Conservation (phyloP, 2,113 vertebrate species). For the Calidris pugnax region DNA sequence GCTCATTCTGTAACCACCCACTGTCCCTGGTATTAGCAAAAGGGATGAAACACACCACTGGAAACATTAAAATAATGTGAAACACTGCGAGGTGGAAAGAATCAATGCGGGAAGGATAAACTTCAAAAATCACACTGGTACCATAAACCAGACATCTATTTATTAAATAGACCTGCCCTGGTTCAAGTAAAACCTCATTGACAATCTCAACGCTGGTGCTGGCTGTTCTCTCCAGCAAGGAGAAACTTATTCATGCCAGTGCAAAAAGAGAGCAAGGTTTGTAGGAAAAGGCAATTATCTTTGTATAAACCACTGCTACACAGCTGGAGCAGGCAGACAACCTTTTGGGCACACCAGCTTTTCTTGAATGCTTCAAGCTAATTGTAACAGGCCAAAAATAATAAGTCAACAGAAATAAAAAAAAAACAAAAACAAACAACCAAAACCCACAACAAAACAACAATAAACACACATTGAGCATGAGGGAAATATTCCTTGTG, state of each 20-base stretch:
- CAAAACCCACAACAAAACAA: not conserved
- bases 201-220: not conserved
- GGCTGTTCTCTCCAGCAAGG: not conserved
- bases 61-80: not conserved
- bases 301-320: not conserved
- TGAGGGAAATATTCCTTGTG: not conserved
- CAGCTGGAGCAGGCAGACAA: not conserved
- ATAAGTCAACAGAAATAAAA: not conserved
- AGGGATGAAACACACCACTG: not conserved
- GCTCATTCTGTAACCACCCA: not conserved
- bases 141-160: not conserved
- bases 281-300: not conserved
- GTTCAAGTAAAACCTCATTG: not conserved
- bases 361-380: not conserved
- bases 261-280: not conserved
- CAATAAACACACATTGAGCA: fast-evolving
- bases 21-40: not conserved
- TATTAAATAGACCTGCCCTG: not conserved
- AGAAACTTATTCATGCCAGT: not conserved
- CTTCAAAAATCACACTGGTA: not conserved
- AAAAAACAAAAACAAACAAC: not conserved
- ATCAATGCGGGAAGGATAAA: not conserved
- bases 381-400: not conserved
- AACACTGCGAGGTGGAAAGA: not conserved
- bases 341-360: not conserved